A percentile compares a stretch with the other conserved stretches of the same genome.
Evolutionary conservation across 2,797 vertebrate species (phyloP).

Genomic region (Synaphobranchus kaupii): DNA sequence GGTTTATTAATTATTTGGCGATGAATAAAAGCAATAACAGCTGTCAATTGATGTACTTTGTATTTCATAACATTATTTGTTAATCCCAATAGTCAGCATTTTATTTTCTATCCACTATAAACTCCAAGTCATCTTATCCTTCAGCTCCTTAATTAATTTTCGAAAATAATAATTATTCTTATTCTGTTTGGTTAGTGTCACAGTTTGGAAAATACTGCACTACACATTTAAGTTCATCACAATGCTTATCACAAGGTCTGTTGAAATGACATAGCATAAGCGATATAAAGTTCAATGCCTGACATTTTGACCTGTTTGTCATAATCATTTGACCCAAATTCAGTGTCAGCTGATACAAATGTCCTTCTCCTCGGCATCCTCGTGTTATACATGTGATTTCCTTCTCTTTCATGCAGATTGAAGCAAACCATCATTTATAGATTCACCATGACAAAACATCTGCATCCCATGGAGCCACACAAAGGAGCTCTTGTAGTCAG

Average conservation of each 20-base stretch:
- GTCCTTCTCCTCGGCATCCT: background rate
- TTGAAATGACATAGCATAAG: background rate
- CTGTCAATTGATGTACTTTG: background rate
- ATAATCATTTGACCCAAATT: background rate
- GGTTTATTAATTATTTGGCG: background rate
- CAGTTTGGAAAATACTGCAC: background rate
- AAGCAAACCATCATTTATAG: slow-evolving; percentile 2
- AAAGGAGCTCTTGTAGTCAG: slow-evolving; percentile 34
- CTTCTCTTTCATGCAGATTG: background rate
- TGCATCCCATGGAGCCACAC: background rate
- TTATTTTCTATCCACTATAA: no score
- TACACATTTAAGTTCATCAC: background rate
- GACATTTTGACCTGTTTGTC: background rate
- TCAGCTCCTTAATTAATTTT: no score
- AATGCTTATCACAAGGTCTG: background rate
- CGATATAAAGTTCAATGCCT: background rate
- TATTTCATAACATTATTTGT: background rate
- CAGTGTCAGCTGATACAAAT: slow-evolving; percentile 1
- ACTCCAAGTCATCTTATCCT: no score
- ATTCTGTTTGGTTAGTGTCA: background rate
- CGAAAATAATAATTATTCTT: background rate
- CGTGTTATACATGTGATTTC: slow-evolving; percentile 4
- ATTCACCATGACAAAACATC: slow-evolving; percentile 14
- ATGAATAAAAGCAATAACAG: background rate
- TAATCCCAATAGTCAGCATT: no score